These are phyloP conservation scores for Phragmatobia fuliginosa DNA, from an alignment of 2,888 invertebrate species.

Conservation along the genomic window DNA sequence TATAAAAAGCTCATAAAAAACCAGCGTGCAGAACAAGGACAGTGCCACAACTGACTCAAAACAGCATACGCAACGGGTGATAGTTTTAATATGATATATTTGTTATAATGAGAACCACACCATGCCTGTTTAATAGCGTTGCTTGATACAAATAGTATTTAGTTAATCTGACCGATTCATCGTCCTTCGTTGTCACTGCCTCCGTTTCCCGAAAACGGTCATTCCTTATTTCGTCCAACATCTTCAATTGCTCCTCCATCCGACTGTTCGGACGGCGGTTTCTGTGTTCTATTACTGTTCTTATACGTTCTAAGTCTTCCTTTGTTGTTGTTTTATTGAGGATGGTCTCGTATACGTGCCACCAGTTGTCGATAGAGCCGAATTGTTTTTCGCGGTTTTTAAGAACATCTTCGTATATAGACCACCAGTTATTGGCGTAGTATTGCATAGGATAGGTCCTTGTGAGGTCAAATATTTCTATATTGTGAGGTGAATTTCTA, in stretches of 20 bases:
- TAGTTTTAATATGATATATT: slow-evolving; percentile 10
- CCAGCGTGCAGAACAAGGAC: slow-evolving; percentile 20
- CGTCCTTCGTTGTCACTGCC: slow-evolving; percentile 65
- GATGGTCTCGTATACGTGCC: slow-evolving; percentile 79
- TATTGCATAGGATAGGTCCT: slow-evolving; percentile 78
- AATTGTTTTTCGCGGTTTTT: slow-evolving; percentile 79
- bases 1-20: slow-evolving; percentile 29
- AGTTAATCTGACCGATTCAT: slow-evolving; percentile 77
- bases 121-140: slow-evolving; percentile 26
- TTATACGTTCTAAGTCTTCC: slow-evolving; percentile 67
- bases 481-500: slow-evolving; percentile 54
- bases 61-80: slow-evolving; percentile 22
- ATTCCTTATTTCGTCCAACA: slow-evolving; percentile 75
- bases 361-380: slow-evolving; percentile 83
- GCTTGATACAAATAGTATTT: slow-evolving; percentile 22
- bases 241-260: slow-evolving; percentile 75
- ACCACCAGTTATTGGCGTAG: slow-evolving; percentile 85
- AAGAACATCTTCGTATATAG: slow-evolving; percentile 79
- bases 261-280: slow-evolving; percentile 69
- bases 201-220: slow-evolving; percentile 74
- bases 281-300: slow-evolving; percentile 64
- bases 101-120: slow-evolving; percentile 25
- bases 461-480: slow-evolving; percentile 77
- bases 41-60: slow-evolving; percentile 23
- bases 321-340: slow-evolving; percentile 68